Base-by-base conservation (phyloP, 2,888 invertebrate genomes). In the Liposcelis brunnea region DNA sequence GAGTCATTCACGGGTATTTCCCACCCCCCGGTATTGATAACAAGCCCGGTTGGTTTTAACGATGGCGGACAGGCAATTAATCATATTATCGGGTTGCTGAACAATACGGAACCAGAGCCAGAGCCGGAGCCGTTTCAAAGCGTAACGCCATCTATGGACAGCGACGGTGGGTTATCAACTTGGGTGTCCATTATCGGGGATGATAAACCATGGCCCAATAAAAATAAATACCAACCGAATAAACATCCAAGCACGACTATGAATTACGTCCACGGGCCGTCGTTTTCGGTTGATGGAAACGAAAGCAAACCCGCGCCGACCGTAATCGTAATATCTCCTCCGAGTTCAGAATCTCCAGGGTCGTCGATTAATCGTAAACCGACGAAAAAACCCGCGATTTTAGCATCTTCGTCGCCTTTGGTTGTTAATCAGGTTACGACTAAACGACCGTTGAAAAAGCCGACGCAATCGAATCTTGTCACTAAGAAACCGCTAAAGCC, bases 291-390 rank as follows among this genome's bases (percentile, higher is more conserved):
- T 6, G 40, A 40, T 7, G 19, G 40, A 7, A 16, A 16, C 7
- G 40, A 40, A 18, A 40, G 19, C 2, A 54, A 53, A 26, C 56
- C 56, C 6, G 52, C 71, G 8, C 74, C 74, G 0, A 74, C 74
- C 0, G 65, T 74, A 2, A 74, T 74, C n/a, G 73, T 74, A 6
- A 56, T 74, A 6, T 5, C 4, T 40, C 19, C 40, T 5, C 40
- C 40, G n/a, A 36, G 36, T 43, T 40, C 47, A 47, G 36, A 36
- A 18, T 35, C 33, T 2, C 11, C 44, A 14, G 37, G 34, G 26
- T 32, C 48, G 11, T 44, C 47, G 8, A 48, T 46, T 4, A 40
- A 2, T 47, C 59, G 1, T 56, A 56, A 11, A 59, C 61, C 14
- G 59, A 61, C 31, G 58, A 52, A 49, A 57, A 56, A 26, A 60